Conservation (phyloP, 35 echinoderm and acorn worm species). For the Heliocidaris erythrogramma region DNA sequence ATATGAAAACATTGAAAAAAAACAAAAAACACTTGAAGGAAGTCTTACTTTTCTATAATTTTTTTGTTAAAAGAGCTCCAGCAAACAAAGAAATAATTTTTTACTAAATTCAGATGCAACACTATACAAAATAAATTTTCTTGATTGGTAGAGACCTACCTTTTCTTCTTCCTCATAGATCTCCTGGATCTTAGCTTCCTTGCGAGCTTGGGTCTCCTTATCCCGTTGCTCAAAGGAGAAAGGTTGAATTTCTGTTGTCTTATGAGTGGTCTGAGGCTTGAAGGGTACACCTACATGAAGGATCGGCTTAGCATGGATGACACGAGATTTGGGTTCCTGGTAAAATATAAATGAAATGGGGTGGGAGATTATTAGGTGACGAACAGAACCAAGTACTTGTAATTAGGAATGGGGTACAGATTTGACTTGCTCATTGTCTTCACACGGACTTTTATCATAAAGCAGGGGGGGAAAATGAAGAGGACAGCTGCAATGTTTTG, state of each 20-base stretch:
- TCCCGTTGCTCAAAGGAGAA: slow-evolving; percentile 87
- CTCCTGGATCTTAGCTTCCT: slow-evolving; percentile 90
- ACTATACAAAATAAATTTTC: background rate
- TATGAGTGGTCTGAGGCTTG: slow-evolving; percentile 68
- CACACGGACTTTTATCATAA: too few relatives aligned
- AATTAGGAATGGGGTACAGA: too few relatives aligned
- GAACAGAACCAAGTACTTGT: background rate
- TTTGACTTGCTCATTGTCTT: too few relatives aligned
- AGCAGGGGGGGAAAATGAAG: too few relatives aligned
- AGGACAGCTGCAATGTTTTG: too few relatives aligned
- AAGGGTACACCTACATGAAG: slow-evolving; percentile 72
- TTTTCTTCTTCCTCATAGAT: slow-evolving; percentile 76
- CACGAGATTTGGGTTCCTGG: slow-evolving; percentile 51
- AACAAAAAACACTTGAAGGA: too few relatives aligned
- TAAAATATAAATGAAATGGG: background rate
- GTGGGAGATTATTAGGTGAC: background rate
- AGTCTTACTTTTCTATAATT: too few relatives aligned
- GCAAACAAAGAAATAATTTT: too few relatives aligned
- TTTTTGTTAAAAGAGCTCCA: too few relatives aligned
- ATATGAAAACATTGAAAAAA: too few relatives aligned
- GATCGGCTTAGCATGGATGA: slow-evolving; percentile 65
- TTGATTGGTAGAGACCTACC: slow-evolving; percentile 22
- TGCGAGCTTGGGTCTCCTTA: slow-evolving; percentile 63
- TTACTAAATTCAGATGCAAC: background rate
- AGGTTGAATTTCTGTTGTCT: slow-evolving; percentile 66